These are phyloP conservation scores for Neogobius melanostomus DNA, from an alignment of 2,113 vertebrate genomes.

Conservation along the genomic window DNA sequence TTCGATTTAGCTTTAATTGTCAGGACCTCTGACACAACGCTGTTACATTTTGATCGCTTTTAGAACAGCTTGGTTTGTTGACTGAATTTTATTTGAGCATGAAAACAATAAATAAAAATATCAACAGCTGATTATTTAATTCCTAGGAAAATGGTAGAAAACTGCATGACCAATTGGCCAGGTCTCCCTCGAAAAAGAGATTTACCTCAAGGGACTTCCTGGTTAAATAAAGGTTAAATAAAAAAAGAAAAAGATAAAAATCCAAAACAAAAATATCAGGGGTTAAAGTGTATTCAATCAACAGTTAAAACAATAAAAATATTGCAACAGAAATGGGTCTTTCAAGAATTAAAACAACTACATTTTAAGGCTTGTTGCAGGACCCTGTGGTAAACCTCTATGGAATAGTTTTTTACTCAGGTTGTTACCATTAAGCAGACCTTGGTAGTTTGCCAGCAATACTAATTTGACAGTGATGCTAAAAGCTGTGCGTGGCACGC, in stretches of 20 bases:
- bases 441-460: constrained; percentile 11
- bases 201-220: too few species aligned
- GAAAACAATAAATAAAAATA: too few species aligned
- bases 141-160: too few species aligned
- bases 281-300: background rate
- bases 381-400: background rate
- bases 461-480: constrained; percentile 16
- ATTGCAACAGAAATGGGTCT: background rate
- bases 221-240: too few species aligned
- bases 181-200: too few species aligned
- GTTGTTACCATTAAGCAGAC: background rate
- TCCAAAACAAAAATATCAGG: background rate
- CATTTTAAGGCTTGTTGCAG: background rate
- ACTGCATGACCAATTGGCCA: too few species aligned
- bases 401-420: background rate
- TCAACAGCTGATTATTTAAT: too few species aligned
- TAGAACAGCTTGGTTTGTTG: too few species aligned
- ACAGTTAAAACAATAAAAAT: background rate
- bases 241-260: background rate
- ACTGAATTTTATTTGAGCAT: too few species aligned
- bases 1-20: too few species aligned
- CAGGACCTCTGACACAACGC: too few species aligned
- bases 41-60: too few species aligned
- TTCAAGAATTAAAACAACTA: background rate
- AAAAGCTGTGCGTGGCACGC: constrained; percentile 27